Conservation (phyloP, 2,113 vertebrate species). For the Phalacrocorax pelagicus region DNA sequence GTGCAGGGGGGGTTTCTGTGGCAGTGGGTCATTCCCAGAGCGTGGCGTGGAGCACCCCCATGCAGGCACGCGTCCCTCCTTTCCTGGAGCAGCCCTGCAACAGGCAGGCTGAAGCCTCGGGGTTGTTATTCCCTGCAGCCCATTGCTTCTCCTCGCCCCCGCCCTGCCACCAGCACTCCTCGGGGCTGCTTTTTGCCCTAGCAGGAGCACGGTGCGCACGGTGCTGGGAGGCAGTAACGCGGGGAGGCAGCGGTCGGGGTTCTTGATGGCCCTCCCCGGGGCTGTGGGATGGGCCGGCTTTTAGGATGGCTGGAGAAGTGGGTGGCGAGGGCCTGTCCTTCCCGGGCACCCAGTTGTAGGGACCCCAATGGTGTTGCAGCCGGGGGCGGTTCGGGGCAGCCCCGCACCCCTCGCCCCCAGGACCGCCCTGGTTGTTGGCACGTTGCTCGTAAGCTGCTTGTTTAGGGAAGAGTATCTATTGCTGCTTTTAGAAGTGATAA, state of each 20-base stretch:
- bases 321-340: not conserved
- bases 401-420: not conserved
- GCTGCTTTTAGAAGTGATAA: not conserved
- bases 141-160: not conserved
- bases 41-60: too few relatives aligned
- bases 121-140: not conserved
- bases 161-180: not conserved
- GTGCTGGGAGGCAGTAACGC: not conserved
- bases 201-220: not conserved
- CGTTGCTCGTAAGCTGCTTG: not conserved
- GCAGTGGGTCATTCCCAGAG: not conserved
- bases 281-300: not conserved
- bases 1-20: too few relatives aligned
- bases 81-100: not conserved
- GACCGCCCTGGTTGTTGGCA: not conserved
- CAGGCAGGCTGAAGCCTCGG: not conserved
- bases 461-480: not conserved
- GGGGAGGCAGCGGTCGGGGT: not conserved
- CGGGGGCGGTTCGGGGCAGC: not conserved
- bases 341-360: fast-evolving
- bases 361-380: not conserved
- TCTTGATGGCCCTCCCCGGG: too few relatives aligned
- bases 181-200: not conserved
- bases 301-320: not conserved
- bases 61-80: not conserved